Percentiles rank a stretch among this genome's conserved stretches.
These are phyloP conservation scores for Andricus curvator DNA, from an alignment of 2,888 invertebrate species.

Conservation along the genomic window DNA sequence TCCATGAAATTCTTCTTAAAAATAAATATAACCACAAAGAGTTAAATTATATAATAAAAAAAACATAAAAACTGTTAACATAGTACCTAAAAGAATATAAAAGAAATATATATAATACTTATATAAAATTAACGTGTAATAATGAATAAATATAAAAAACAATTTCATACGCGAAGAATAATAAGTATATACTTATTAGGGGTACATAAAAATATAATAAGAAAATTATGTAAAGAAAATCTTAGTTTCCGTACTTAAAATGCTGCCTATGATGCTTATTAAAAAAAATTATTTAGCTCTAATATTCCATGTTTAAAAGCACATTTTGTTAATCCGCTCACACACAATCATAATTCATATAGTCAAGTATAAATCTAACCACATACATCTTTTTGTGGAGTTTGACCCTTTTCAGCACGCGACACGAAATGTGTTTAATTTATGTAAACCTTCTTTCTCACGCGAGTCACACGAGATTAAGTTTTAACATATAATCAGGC, in stretches of 20 bases:
- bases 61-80: background rate
- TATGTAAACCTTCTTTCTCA: constrained; percentile 5
- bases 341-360: background rate
- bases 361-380: background rate
- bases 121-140: no score
- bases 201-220: background rate
- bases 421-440: background rate
- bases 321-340: background rate
- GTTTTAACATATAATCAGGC: constrained; percentile 10
- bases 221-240: background rate
- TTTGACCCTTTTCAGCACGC: constrained; percentile 35
- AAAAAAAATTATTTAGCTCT: background rate
- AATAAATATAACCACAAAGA: background rate
- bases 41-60: background rate
- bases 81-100: background rate
- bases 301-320: background rate
- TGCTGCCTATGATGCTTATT: background rate
- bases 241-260: background rate
- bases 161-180: no score
- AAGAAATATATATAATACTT: background rate
- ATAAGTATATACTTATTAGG: no score
- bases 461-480: constrained; percentile 14
- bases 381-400: background rate
- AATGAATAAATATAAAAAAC: no score
- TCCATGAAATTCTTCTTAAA: background rate